Conservation (phyloP, 2,797 vertebrate species). For the Lates japonicus region DNA sequence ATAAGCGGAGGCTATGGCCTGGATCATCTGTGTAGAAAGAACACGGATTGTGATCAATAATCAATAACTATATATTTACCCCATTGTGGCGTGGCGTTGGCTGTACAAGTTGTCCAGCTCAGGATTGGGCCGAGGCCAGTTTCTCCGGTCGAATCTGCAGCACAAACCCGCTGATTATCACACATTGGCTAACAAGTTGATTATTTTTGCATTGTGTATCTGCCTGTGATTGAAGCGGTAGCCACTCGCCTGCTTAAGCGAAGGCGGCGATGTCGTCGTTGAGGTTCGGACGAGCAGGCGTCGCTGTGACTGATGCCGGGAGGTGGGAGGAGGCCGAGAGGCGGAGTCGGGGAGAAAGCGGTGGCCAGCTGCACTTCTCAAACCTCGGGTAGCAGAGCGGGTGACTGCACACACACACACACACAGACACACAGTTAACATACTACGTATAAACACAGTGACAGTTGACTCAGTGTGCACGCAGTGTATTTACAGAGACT, state of each 20-base stretch:
- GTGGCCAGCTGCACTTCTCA: conserved; percentile 95
- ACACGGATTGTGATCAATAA: neutral
- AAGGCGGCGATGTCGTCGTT: conserved; percentile 94
- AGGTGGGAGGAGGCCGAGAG: conserved; percentile 85
- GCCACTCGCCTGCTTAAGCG: conserved; percentile 90
- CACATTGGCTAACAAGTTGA: neutral
- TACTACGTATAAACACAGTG: conserved; percentile 72
- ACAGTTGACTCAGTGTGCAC: conserved; percentile 71
- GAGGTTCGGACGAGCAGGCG: conserved; percentile 95
- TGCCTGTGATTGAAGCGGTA: conserved; percentile 25
- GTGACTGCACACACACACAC: conserved; percentile 85
- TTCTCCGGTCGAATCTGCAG: conserved; percentile 93
- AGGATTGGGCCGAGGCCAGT: conserved; percentile 94
- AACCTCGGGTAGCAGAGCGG: conserved; percentile 94
- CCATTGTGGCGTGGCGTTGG: neutral
- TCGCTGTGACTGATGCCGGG: conserved; percentile 87
- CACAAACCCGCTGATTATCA: conserved; percentile 9
- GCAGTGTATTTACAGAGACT: conserved; percentile 59
- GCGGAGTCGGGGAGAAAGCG: conserved; percentile 92
- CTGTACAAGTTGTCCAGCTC: conserved; percentile 93
- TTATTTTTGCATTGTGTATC: too few relatives aligned
- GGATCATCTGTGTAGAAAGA: conserved; percentile 89
- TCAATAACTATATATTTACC: neutral
- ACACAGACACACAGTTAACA: conserved; percentile 69
- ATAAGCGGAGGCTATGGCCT: conserved; percentile 93